These are phyloP conservation scores for Mixornis gularis DNA, from an alignment of 2,113 vertebrate species.

Conservation along the genomic window DNA sequence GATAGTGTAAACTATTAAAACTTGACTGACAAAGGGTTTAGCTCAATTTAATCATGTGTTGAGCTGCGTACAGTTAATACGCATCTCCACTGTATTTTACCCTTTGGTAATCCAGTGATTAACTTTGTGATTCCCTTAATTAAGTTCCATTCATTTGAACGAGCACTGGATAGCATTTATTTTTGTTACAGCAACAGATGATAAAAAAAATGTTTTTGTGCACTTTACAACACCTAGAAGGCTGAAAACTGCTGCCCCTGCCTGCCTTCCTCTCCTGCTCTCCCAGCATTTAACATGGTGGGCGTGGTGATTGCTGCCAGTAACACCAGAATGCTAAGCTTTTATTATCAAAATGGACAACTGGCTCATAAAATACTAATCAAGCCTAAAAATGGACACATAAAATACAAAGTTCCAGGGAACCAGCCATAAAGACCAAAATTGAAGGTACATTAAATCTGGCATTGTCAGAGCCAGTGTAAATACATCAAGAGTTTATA, in stretches of 20 bases:
- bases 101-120: neutral
- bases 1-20: neutral
- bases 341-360: neutral
- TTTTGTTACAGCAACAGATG: neutral
- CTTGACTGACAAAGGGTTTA: neutral
- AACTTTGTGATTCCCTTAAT: neutral
- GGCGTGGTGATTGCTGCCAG: neutral
- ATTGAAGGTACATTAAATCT: neutral
- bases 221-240: neutral
- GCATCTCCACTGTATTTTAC: neutral
- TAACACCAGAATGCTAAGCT: neutral
- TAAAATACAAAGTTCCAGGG: neutral
- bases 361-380: conserved; percentile 5
- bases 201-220: neutral
- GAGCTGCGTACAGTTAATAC: neutral
- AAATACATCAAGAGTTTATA: neutral
- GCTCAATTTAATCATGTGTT: neutral
- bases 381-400: neutral
- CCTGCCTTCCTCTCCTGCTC: neutral
- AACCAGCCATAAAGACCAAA: neutral
- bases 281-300: fast-evolving
- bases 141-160: neutral
- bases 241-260: neutral
- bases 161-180: neutral
- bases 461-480: neutral